Base-by-base conservation (phyloP, 1,140 invertebrate genomes). In the Drosophila guanche region DNA sequence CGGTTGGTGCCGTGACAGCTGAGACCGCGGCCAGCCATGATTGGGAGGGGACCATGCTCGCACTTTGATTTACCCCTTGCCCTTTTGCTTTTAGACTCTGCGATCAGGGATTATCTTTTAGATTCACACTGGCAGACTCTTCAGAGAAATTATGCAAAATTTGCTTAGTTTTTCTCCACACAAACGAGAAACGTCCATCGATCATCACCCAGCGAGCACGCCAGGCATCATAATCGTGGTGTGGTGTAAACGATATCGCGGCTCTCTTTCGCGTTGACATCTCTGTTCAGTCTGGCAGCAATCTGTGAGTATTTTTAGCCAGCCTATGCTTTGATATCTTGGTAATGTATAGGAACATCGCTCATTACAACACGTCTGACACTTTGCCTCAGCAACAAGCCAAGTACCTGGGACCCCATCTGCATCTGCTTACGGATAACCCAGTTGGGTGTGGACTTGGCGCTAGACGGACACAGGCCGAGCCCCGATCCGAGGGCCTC, bases 321-420 rank as follows among this genome's bases (percentile, higher is more conserved):
- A 68, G 48, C 16, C 16, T 20, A 20, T 20, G 16, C 25, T 56
- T 12, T 37, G 33, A 25, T 56, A 68, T 56, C 63, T 68, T 69
- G 63, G 25, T 20, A 41, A n/a, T 41, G 45, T n/a, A 40, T 51
- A n/a, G 8, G 55, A 71, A 48, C 62, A 80, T 41, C 72, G 77
- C 81, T 85, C 81, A 86, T 85, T 85, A 85, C 80, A 86, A 76
- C 59, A 50, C 22, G 72, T 40, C 76, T 76, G 76, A 85, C 81
- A 85, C 80, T 86, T 85, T 75, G 56, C 56, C 56, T 33, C 20
- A 23, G 23, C 37, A 23, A 40, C 8, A 33, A 29, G 41, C 46
- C 23, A 27, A n/a, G 45, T 10, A 50, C 37, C 47, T 59, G 46
- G 3, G 22, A 16, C 8, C 42, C 23, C 53, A 14, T 12, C 37